These are phyloP conservation scores for Drosophila dunni DNA, from an alignment of 1,140 invertebrate genomes.

Conservation along the genomic window DNA sequence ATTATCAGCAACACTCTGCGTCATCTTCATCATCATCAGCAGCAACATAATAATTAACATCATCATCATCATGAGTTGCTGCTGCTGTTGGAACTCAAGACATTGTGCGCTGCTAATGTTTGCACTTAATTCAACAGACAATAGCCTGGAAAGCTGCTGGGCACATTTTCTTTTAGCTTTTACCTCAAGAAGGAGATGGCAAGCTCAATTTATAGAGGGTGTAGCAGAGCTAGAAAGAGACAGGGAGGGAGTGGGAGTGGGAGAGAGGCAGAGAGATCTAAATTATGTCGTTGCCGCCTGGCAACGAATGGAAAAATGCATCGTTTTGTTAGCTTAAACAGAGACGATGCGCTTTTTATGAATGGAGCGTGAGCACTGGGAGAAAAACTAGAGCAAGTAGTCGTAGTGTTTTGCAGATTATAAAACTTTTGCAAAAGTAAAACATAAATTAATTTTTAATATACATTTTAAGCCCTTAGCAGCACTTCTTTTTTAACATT, in stretches of 20 bases:
- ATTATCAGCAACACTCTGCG: constrained; percentile 61
- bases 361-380: constrained; percentile 54
- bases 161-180: constrained; percentile 69
- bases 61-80: constrained; percentile 20
- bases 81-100: constrained; percentile 27
- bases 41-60: constrained; percentile 23
- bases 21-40: constrained; percentile 55
- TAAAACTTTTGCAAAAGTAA: not conserved
- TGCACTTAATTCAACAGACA: constrained; percentile 82
- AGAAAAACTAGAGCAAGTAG: constrained; percentile 22
- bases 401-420: no score
- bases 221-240: constrained; percentile 5
- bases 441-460: no score
- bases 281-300: constrained; percentile 77
- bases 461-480: no score
- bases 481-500: no score
- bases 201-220: constrained; percentile 6
- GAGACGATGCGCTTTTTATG: constrained; percentile 65
- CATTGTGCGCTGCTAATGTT: constrained; percentile 80
- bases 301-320: constrained; percentile 69
- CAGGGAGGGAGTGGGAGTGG: not conserved
- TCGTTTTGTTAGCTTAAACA: constrained; percentile 73
- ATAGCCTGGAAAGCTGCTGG: constrained; percentile 54
- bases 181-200: constrained; percentile 15
- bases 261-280: constrained; percentile 66